Percentiles rank a stretch among this genome's conserved stretches.
phyloP scores from a whole-genome alignment of 2,888 invertebrate genomes.

The Tubulanus polymorphus region DNA sequence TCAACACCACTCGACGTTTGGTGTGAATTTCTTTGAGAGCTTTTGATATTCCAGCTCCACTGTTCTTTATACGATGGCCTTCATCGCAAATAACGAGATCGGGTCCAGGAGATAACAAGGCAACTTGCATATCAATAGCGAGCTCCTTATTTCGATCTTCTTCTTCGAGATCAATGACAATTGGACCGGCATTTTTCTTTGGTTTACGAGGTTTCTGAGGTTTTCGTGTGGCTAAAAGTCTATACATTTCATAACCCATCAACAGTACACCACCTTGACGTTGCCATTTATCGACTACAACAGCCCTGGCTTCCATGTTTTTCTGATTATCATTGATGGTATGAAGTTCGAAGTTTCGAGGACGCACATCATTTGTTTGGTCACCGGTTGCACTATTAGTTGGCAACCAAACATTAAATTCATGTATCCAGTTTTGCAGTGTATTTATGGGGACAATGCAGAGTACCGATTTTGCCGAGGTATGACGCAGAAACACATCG shows the following conservation, averaged over 20 bases:
- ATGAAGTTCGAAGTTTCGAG: constrained; percentile 80
- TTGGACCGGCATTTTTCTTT: constrained; percentile 27
- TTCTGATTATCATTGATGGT: constrained; percentile 93
- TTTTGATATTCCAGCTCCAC: constrained; percentile 92
- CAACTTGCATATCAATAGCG: constrained; percentile 42
- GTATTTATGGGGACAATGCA: constrained; percentile 99
- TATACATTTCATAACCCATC: constrained; percentile 95
- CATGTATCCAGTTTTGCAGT: constrained; percentile 94
- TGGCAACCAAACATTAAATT: constrained; percentile 97
- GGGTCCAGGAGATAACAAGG: constrained; percentile 51
- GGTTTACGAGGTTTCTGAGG: constrained; percentile 59
- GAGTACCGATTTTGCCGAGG: constrained; percentile 80
- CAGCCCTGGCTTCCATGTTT: constrained; percentile 77
- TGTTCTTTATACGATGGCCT: constrained; percentile 94
- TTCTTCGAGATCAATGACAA: constrained; percentile 56
- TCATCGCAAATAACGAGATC: constrained; percentile 54
- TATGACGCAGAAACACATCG: constrained; percentile 90
- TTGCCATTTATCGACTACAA: constrained; percentile 73
- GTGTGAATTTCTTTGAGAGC: constrained; percentile 93
- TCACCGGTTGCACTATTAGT: constrained; percentile 13
- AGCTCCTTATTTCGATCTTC: constrained; percentile 51
- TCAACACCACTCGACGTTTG: constrained; percentile 88
- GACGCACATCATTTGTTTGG: constrained; percentile 65
- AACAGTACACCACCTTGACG: constrained; percentile 85
- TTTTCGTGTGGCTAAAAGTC: constrained; percentile 67